phyloP scores from a whole-genome alignment of 2,888 invertebrate genomes.

The Halocaridina rubra region DNA sequence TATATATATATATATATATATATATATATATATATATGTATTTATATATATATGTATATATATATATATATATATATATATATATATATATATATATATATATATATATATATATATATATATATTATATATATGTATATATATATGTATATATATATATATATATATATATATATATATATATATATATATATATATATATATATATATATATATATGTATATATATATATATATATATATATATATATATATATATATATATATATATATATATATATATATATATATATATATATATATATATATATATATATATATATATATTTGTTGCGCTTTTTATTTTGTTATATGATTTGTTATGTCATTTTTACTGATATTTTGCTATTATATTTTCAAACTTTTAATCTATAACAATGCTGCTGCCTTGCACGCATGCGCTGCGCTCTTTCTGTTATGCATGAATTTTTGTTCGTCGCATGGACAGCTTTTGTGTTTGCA shows the following conservation, averaged over 20 bases:
- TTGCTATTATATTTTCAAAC: no score
- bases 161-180: conserved; percentile 23
- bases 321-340: no score
- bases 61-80: conserved; percentile 16
- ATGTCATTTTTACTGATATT: no score
- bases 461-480: no score
- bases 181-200: conserved; percentile 17
- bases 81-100: not conserved
- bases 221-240: conserved; percentile 22
- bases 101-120: not conserved
- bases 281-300: conserved; percentile 25
- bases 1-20: conserved; percentile 13
- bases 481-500: no score
- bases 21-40: not conserved
- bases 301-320: conserved; percentile 29
- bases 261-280: not conserved
- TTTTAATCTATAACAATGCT: no score
- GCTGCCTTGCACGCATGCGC: no score
- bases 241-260: not conserved
- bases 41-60: not conserved
- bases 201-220: conserved; percentile 28
- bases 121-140: conserved; percentile 16
- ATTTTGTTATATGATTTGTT: no score
- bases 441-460: no score
- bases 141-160: not conserved